Conservation (phyloP, 2,113 vertebrate species). For the Plestiodon gilberti region DNA sequence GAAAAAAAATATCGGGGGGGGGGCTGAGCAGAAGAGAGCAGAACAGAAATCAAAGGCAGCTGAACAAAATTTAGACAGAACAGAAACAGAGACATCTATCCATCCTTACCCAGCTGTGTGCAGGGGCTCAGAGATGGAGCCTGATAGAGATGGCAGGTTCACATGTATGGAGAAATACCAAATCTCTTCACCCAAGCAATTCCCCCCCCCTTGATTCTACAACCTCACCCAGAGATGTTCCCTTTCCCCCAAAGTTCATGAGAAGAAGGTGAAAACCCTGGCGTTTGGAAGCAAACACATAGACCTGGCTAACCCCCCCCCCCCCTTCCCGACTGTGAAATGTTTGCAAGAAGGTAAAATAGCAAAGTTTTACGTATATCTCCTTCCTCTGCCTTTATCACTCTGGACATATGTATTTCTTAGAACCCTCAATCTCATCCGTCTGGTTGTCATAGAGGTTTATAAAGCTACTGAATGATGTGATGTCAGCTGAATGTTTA, state of each 20-base stretch:
- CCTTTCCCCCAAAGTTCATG: not conserved
- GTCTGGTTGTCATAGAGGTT: conserved; percentile 74
- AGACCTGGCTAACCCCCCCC: too few species aligned
- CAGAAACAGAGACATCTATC: too few species aligned
- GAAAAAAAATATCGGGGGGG: too few species aligned
- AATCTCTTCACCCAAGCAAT: too few species aligned
- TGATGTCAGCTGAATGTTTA: conserved; percentile 60
- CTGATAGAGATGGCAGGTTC: not conserved
- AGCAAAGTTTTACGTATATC: not conserved
- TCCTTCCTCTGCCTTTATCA: not conserved
- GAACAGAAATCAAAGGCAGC: too few species aligned
- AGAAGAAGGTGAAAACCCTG: not conserved
- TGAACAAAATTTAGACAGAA: too few species aligned
- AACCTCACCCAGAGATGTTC: not conserved
- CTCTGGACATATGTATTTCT: not conserved
- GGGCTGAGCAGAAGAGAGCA: not conserved
- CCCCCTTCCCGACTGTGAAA: too few species aligned
- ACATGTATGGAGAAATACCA: too few species aligned
- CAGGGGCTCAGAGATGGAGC: not conserved
- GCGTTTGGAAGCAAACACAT: too few species aligned
- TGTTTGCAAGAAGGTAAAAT: not conserved
- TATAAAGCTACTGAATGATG: conserved; percentile 72
- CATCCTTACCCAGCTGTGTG: too few species aligned
- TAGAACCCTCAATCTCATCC: conserved; percentile 64
- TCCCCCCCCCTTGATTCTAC: not conserved